Percentiles rank a stretch among this genome's conserved stretches.
These are phyloP conservation scores for Erebia ligea DNA, from an alignment of 2,888 invertebrate species.

Conservation along the genomic window DNA sequence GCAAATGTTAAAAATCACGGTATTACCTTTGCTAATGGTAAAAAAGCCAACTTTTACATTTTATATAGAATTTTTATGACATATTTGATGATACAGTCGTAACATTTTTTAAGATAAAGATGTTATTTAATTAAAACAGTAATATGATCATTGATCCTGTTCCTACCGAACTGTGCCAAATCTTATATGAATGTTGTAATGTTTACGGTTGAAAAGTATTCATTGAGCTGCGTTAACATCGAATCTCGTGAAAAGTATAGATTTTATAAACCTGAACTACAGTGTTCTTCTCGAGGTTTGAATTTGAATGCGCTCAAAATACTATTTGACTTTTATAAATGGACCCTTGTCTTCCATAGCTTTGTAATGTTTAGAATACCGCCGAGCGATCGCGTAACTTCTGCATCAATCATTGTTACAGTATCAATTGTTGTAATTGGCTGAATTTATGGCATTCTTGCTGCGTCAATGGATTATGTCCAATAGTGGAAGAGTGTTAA, in stretches of 20 bases:
- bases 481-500: too few relatives aligned
- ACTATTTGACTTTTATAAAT: constrained; percentile 52
- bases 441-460: too few relatives aligned
- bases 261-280: background rate
- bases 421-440: too few relatives aligned
- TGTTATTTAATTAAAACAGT: constrained; percentile 43
- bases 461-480: too few relatives aligned
- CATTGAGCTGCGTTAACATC: constrained; percentile 12
- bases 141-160: constrained; percentile 52
- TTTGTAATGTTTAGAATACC: constrained; percentile 55
- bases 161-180: constrained; percentile 76
- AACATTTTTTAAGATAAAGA: constrained; percentile 21
- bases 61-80: background rate
- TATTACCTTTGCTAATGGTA: constrained; percentile 4
- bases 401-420: too few relatives aligned
- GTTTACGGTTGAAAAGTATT: constrained; percentile 32
- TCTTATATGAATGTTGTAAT: constrained; percentile 52
- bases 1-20: background rate
- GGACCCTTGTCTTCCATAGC: constrained; percentile 77
- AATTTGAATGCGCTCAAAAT: constrained; percentile 32
- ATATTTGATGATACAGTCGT: constrained; percentile 28
- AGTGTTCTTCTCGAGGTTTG: constrained; percentile 13
- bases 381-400: too few relatives aligned
- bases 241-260: constrained; percentile 8
- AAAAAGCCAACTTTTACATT: background rate